These are phyloP conservation scores for Pachyuromys duprasi DNA, from an alignment of 2,797 vertebrate species.

Conservation along the genomic window DNA sequence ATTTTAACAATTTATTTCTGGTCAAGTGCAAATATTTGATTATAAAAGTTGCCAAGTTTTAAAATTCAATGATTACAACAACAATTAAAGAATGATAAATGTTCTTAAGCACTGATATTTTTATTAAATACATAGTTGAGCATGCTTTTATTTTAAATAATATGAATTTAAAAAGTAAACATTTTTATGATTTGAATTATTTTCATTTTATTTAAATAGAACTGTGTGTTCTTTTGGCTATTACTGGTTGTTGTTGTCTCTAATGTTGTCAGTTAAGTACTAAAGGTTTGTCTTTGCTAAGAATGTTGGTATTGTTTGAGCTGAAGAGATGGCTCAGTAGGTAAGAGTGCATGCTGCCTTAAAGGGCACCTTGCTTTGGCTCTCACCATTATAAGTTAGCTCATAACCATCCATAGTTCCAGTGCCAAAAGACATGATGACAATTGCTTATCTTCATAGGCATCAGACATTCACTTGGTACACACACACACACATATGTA, in stretches of 20 bases:
- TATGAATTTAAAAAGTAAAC: not conserved
- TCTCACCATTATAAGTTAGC: not conserved
- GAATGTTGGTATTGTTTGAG: not conserved
- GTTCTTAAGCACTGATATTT: conserved; percentile 12
- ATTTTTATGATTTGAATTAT: not conserved
- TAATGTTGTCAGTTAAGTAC: not conserved
- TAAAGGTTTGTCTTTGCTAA: not conserved
- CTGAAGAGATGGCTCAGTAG: not conserved
- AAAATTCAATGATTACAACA: not conserved
- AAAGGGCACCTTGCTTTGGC: not conserved
- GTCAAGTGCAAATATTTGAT: conserved; percentile 33
- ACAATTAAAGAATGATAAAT: not conserved
- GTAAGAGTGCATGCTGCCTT: not conserved
- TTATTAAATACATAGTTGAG: not conserved
- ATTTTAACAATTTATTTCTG: conserved; percentile 3
- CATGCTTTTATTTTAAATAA: not conserved
- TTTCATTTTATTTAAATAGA: not conserved
- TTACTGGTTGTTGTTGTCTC: not conserved
- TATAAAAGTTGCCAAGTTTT: not conserved
- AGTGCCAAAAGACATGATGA: not conserved
- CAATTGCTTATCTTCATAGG: not conserved
- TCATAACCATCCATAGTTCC: not conserved
- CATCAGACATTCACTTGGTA: not conserved
- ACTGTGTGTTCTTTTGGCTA: not conserved
- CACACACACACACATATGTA: not conserved